Evolutionary conservation across 2,797 vertebrate species (phyloP).

Genomic region (Champsocephalus esox): DNA sequence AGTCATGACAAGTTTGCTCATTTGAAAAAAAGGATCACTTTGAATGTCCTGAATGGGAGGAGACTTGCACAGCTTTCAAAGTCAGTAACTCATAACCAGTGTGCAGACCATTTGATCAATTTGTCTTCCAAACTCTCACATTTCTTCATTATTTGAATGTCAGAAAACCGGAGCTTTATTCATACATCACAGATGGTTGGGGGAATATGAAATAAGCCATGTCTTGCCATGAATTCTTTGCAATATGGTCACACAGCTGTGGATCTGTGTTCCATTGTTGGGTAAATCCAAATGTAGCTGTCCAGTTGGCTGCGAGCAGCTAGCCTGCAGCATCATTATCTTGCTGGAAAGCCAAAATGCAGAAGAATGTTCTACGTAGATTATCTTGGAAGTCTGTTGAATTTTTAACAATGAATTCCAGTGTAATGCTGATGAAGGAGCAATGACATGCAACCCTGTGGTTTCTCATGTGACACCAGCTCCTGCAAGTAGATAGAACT

Average conservation of each 20-base stretch:
- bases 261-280: conserved; percentile 74
- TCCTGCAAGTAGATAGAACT: conserved; percentile 17
- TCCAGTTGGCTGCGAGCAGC: conserved; percentile 76
- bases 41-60: background rate
- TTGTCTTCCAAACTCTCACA: conserved; percentile 11
- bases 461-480: conserved; percentile 7
- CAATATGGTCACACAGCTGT: conserved; percentile 82
- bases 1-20: background rate
- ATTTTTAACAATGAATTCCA: conserved; percentile 60
- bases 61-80: conserved; percentile 4
- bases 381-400: conserved; percentile 64
- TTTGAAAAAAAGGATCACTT: conserved; percentile 5
- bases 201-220: conserved; percentile 66
- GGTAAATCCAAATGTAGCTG: conserved; percentile 76
- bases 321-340: conserved; percentile 73
- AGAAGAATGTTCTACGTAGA: conserved; percentile 71
- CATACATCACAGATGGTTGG: conserved; percentile 71
- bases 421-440: conserved; percentile 48
- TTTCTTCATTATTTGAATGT: conserved; percentile 47
- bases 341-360: conserved; percentile 66
- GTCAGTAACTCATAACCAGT: conserved; percentile 1
- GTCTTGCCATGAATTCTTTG: conserved; percentile 66
- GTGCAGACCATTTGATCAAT: conserved; percentile 2
- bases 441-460: conserved; percentile 29
- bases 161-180: conserved; percentile 62